Evolutionary conservation across 2,113 vertebrate species (phyloP).

Genomic region (Brachypodius melanocephalos): DNA sequence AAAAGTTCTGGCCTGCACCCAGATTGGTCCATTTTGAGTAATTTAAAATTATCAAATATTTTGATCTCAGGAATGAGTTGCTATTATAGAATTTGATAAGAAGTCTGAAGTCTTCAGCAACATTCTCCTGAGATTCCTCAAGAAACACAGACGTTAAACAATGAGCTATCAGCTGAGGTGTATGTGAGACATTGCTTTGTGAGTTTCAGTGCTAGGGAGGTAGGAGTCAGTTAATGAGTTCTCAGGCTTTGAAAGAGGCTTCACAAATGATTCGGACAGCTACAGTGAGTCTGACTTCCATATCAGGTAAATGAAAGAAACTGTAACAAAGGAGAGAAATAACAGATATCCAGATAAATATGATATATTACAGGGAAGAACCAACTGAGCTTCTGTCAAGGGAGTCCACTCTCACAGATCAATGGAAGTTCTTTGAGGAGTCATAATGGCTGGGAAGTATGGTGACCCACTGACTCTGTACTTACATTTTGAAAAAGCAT

Average conservation of each 20-base stretch:
- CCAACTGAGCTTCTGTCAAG: not conserved
- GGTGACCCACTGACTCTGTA: not conserved
- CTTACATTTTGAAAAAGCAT: not conserved
- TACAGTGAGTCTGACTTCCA: not conserved
- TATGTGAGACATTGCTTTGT: not conserved
- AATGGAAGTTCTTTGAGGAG: not conserved
- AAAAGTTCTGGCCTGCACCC: not conserved
- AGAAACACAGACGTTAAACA: not conserved
- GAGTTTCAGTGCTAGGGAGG: not conserved
- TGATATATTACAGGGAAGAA: not conserved
- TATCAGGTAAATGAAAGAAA: conserved; percentile 17
- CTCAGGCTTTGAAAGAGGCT: not conserved
- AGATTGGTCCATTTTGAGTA: not conserved
- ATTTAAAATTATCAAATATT: not conserved
- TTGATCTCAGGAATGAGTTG: not conserved
- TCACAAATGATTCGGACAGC: not conserved
- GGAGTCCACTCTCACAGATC: not conserved
- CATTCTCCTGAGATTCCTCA: not conserved
- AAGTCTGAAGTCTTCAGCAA: not conserved
- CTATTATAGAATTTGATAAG: not conserved
- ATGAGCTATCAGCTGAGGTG: not conserved
- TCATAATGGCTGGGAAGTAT: not conserved
- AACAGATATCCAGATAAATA: not conserved
- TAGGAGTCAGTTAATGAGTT: not conserved
- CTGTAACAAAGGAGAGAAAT: not conserved